These are phyloP conservation scores for Sebastes trivittatus DNA, from an alignment of 2,797 vertebrate species.

Conservation along the genomic window DNA sequence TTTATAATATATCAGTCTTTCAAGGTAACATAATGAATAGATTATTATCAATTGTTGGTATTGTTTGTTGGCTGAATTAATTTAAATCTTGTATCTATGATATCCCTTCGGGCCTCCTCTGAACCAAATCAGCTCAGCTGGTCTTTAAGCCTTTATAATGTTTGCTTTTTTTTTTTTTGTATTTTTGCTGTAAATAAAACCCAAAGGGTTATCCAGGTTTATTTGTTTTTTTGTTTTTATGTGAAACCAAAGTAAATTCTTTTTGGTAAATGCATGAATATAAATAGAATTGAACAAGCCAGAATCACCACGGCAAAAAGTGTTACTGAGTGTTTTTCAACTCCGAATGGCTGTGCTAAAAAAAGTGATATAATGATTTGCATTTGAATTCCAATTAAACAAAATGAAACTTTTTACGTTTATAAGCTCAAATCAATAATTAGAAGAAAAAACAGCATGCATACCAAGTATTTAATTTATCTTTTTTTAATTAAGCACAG, in stretches of 20 bases:
- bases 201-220: not conserved
- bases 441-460: not conserved
- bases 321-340: not conserved
- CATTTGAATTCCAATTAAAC: slow-evolving; percentile 13
- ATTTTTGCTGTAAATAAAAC: not conserved
- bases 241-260: not conserved
- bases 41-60: not conserved
- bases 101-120: not conserved
- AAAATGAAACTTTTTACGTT: slow-evolving; percentile 21
- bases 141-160: not conserved
- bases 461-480: slow-evolving; percentile 50
- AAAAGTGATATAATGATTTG: not conserved
- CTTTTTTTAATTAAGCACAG: slow-evolving; percentile 54
- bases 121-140: not conserved
- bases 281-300: not conserved
- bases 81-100: not conserved
- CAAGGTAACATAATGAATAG: not conserved
- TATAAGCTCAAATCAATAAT: slow-evolving; percentile 23
- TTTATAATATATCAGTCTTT: not conserved
- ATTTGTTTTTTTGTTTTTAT: not conserved
- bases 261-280: not conserved
- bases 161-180: not conserved
- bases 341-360: not conserved
- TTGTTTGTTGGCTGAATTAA: not conserved
- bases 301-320: not conserved